Evolutionary conservation across 1,140 invertebrate genomes (phyloP).

Genomic region (Trichogramma pretiosum): DNA sequence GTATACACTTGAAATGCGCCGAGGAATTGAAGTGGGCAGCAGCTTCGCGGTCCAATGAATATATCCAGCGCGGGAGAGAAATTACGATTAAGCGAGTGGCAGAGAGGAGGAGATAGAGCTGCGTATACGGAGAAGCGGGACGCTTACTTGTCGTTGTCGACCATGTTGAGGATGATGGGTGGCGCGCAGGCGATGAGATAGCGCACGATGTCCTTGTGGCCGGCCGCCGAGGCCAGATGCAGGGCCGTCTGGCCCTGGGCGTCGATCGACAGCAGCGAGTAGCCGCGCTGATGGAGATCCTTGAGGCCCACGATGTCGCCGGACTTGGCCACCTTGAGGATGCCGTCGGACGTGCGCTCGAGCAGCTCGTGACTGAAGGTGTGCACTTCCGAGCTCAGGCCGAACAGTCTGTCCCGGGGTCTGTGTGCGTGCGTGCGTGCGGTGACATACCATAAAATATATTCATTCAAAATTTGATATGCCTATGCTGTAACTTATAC

Average conservation of each 20-base stretch:
- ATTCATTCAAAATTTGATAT: too few relatives aligned
- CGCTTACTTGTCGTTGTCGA: slow-evolving; percentile 76
- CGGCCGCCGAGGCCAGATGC: slow-evolving; percentile 77
- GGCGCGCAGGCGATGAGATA: slow-evolving; percentile 82
- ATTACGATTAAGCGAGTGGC: too few relatives aligned
- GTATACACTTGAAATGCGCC: too few relatives aligned
- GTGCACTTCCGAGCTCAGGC: slow-evolving; percentile 39
- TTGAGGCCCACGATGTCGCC: slow-evolving; percentile 68
- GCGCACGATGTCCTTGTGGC: slow-evolving; percentile 82
- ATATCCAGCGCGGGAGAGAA: background rate
- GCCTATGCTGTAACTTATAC: too few relatives aligned
- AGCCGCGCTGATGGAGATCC: slow-evolving; percentile 73
- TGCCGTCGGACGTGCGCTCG: slow-evolving; percentile 68
- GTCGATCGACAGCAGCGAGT: slow-evolving; percentile 78
- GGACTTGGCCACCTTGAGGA: slow-evolving; percentile 72
- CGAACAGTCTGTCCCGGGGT: slow-evolving; percentile 38
- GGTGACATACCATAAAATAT: too few relatives aligned
- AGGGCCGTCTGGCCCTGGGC: slow-evolving; percentile 79
- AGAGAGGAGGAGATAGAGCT: too few relatives aligned
- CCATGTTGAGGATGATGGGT: slow-evolving; percentile 73
- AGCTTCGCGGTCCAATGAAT: too few relatives aligned
- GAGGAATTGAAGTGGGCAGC: too few relatives aligned
- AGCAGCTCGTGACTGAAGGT: slow-evolving; percentile 51
- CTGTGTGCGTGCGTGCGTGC: too few relatives aligned
- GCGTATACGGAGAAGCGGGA: too few relatives aligned